Evolutionary conservation across 2,113 vertebrate genomes (phyloP), one percentile per base, ranked within the genome.

Genomic region (Percina caprodes): DNA sequence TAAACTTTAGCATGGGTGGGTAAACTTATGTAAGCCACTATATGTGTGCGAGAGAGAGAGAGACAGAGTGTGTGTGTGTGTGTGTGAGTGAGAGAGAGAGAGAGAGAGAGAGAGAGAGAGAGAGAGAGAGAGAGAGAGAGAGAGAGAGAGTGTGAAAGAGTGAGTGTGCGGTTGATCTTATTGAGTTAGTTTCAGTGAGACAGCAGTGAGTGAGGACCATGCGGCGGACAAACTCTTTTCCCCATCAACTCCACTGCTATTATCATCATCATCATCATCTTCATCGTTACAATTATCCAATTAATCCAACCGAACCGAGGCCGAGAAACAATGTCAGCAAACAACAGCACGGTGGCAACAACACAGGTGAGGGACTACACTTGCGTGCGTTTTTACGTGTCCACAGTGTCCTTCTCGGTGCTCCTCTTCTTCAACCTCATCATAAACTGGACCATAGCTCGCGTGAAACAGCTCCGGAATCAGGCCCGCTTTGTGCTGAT

Each of bases 401-500:
- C 95, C 8, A 90, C 89, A 12, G 68, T 59, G 5, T 94, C 93
- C 67, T 94, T 95, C 80, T 86, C 93, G 14, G 86, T 94, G 18
- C 78, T 96, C 45, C 84, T 93, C 21, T 68, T 95, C 86, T 95
- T 95, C 88, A 96, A 95, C 83, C 54, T 95, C 56, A 15, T 95
- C 52, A 95, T 96, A 69, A 94, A 94, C 87, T 94, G 83, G 88
- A 93, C 94, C 19, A 95, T 95, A 6, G 3, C 94, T 1, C 86
- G 93, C 8, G 92, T 93, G 30, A 67, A 80, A 84, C 82, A 83
- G 0, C 91, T 96, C 4, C 92, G 95, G 46, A 46, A 67, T 0
- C 94, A 95, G 7, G 94, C 92, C 1, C 93, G 95, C 74, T 96
- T 95, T 77, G 95, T 94, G 70, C 84, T 96, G 69, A 77, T 95